These are phyloP conservation scores for Clanis bilineata DNA, from an alignment of 2,888 invertebrate genomes.

Conservation along the genomic window DNA sequence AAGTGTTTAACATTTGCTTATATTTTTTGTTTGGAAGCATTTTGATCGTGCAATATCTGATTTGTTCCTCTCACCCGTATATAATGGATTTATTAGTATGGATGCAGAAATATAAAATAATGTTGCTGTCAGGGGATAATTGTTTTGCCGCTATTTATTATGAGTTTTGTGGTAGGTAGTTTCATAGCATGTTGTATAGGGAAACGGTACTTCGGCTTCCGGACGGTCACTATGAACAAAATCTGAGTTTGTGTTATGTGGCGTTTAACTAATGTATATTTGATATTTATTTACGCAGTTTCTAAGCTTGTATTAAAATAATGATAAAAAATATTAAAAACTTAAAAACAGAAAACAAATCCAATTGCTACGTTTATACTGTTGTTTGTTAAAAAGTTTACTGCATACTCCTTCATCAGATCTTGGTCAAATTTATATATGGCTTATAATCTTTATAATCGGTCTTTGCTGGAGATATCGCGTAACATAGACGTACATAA, in stretches of 20 bases:
- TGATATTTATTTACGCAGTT: background rate
- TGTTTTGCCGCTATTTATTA: background rate
- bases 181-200: background rate
- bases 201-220: constrained; percentile 20
- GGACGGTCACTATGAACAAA: constrained; percentile 25
- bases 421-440: too few species aligned
- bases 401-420: too few species aligned
- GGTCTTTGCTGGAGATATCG: too few species aligned
- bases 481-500: too few species aligned
- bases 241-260: background rate
- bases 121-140: background rate
- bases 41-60: background rate
- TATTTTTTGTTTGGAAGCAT: background rate
- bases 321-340: too few species aligned
- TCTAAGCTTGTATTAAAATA: too few species aligned
- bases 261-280: background rate
- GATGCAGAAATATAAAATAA: background rate
- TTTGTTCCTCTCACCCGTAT: background rate
- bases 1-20: background rate
- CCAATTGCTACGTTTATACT: too few species aligned
- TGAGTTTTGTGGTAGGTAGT: background rate
- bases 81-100: background rate
- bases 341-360: too few species aligned
- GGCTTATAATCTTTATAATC: too few species aligned
- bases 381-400: too few species aligned